Evolutionary conservation across 1,140 invertebrate species (phyloP).

Genomic region (Macrotrachela quadricornifera): DNA sequence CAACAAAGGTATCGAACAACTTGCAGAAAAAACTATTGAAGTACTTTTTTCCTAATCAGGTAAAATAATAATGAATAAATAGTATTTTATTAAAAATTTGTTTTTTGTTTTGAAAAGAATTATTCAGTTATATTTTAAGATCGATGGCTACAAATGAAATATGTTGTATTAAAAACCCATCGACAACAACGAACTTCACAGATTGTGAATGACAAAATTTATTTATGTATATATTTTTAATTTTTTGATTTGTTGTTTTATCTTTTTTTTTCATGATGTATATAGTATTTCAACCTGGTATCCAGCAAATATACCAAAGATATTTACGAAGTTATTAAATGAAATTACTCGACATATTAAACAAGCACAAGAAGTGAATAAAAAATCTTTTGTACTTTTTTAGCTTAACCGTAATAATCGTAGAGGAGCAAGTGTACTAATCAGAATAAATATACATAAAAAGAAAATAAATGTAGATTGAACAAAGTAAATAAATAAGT

Average conservation of each 20-base stretch:
- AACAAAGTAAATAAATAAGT: constrained; percentile 82
- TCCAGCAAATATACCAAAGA: constrained; percentile 68
- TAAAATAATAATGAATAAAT: no score
- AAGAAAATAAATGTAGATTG: constrained; percentile 91
- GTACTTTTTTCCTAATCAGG: no score
- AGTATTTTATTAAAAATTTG: no score
- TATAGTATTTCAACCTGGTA: constrained; percentile 86
- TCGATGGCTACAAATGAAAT: constrained; percentile 79
- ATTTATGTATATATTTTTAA: constrained; percentile 45
- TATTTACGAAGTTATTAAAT: constrained; percentile 63
- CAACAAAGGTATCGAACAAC: no score
- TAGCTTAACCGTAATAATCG: no score
- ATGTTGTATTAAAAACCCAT: constrained; percentile 68
- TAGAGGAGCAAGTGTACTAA: no score
- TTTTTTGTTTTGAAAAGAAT: no score
- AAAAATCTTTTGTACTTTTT: no score
- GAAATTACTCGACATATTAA: constrained; percentile 82
- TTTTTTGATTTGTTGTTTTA: background rate
- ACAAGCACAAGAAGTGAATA: constrained; percentile 68
- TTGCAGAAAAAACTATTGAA: no score
- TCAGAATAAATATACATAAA: constrained; percentile 85
- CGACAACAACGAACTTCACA: constrained; percentile 74
- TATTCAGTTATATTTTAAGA: constrained; percentile 60
- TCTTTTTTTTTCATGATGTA: constrained; percentile 37
- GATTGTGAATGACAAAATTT: constrained; percentile 86